Evolutionary conservation across 2,888 invertebrate genomes (phyloP).

Genomic region (Colletes collaris): DNA sequence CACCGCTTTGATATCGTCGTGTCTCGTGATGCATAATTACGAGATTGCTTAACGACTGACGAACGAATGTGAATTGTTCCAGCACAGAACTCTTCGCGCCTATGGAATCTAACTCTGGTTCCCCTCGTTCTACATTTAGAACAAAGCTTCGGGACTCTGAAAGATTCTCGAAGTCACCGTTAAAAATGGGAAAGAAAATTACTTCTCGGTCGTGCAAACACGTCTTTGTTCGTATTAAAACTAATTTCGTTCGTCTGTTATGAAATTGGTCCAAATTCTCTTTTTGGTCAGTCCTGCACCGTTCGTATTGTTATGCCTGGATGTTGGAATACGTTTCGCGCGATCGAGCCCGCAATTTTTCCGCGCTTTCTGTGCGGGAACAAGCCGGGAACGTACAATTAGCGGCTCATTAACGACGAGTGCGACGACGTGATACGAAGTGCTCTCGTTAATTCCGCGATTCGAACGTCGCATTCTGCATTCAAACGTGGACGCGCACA

Average conservation of each 20-base stretch:
- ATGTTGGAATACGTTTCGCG: slow-evolving; percentile 16
- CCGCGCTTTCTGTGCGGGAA: slow-evolving; percentile 13
- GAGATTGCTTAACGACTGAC: slow-evolving; percentile 62
- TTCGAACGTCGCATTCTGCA: slow-evolving; percentile 35
- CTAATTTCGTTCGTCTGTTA: no score
- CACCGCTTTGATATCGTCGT: slow-evolving; percentile 66
- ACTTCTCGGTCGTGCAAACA: no score
- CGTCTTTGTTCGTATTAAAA: no score
- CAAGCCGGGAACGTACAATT: slow-evolving; percentile 48
- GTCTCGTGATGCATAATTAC: slow-evolving; percentile 65
- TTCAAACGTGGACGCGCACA: slow-evolving; percentile 13
- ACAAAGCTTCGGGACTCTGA: no score
- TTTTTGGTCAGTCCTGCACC: no score
- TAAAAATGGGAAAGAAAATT: no score
- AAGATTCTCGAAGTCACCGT: no score
- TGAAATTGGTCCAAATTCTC: no score
- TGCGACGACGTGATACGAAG: slow-evolving; percentile 52
- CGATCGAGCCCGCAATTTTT: slow-evolving; percentile 46
- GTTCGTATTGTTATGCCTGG: background rate
- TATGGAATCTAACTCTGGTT: background rate
- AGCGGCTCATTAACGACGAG: slow-evolving; percentile 62
- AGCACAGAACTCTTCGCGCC: slow-evolving; percentile 1
- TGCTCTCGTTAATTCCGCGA: slow-evolving; percentile 45
- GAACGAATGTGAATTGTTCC: slow-evolving; percentile 30
- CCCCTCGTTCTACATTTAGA: no score